Base-by-base conservation (phyloP, 2,797 vertebrate genomes). In the Neopelma chrysocephalum region DNA sequence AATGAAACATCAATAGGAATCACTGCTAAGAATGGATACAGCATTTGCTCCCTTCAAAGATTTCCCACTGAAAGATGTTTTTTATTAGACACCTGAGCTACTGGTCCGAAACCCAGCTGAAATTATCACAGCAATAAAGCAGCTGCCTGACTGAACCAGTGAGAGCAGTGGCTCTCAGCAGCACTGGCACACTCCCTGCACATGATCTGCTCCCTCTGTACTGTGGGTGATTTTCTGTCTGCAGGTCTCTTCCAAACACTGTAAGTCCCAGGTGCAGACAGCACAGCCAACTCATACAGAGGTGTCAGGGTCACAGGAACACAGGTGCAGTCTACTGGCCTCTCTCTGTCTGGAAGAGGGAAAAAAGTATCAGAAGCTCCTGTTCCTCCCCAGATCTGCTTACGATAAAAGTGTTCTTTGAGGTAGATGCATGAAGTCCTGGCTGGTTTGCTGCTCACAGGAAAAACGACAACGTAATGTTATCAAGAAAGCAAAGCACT, bases 141-240 rank as follows among this genome's bases (percentile, higher is more conserved):
- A 94, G 87, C 64, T 80, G 80, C 79, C 51, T 29, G 57, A 69
- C 61, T 27, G 26, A 32, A 38, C 10, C 27, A 68, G 65, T 7
- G 11, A 34, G 3, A 82, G 80, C 83, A 86, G 57, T 0, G 0
- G 26, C 78, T 93, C 70, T 19, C 51, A 14, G 75, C 68, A 89
- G 60, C 32, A 2, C 61, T 12, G 56, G 72, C 61, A 82, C 58
- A 12, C 10, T 17, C 7, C 85, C 25, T 6, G 42, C 60, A 70
- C 18, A 1, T 1, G 6, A 20, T 6, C 31, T 36, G 61, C 86
- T 60, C 38, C 13, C 1, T 0, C 75, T 68, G 19, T 8, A 4
- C 64, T 27, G 51, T 2, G 2, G 56, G n/a, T 43, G 31, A 54
- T n/a, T 27, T 66, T 51, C 80, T 69, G 57, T 1, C 65, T 47